Conservation (phyloP, 2,888 invertebrate genomes). For the Ellobium chinense region DNA sequence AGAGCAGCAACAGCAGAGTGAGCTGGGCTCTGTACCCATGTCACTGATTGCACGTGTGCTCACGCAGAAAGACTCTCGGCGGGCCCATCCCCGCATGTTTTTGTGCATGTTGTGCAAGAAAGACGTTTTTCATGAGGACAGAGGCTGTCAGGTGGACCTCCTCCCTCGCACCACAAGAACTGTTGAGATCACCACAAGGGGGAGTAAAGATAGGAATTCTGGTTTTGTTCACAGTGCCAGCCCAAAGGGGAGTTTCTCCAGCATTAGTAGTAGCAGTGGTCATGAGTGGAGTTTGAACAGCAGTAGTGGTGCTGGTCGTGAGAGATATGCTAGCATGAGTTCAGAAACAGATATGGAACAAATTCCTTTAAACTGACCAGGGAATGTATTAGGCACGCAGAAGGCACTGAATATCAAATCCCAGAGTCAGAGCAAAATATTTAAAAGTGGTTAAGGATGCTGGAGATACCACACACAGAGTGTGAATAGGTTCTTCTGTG, state of each 20-base stretch:
- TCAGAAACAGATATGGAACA: constrained; percentile 6
- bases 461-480: too few relatives aligned
- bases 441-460: too few relatives aligned
- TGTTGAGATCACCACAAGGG: constrained; percentile 22
- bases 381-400: too few relatives aligned
- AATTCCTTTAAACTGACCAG: too few relatives aligned
- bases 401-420: too few relatives aligned
- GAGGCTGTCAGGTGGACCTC: constrained; percentile 68
- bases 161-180: constrained; percentile 22
- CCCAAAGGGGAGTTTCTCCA: constrained; percentile 18
- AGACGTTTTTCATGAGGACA: constrained; percentile 68
- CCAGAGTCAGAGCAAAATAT: too few relatives aligned
- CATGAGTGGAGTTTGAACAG: not conserved
- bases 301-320: not conserved
- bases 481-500: too few relatives aligned
- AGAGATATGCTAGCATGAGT: not conserved
- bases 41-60: constrained; percentile 75
- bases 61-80: constrained; percentile 64
- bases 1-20: constrained; percentile 51
- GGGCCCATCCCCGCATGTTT: constrained; percentile 63
- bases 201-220: not conserved
- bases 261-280: not conserved
- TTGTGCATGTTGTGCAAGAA: constrained; percentile 72
- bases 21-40: constrained; percentile 69
- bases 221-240: constrained; percentile 26